phyloP scores from a whole-genome alignment of 2,113 vertebrate species.

The Axis porcinus region DNA sequence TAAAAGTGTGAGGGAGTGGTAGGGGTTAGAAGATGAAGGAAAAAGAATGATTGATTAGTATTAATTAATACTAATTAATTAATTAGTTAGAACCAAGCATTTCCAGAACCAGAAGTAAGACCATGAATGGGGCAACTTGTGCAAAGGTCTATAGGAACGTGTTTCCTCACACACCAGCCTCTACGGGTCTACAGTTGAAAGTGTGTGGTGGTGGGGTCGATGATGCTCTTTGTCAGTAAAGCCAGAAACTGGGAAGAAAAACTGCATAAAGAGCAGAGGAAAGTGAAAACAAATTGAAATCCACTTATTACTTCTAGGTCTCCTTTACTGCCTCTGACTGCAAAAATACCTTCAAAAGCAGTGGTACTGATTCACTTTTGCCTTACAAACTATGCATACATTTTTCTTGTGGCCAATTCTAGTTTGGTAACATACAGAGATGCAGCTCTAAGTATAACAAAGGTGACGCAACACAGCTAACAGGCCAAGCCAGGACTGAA shows the following conservation, averaged over 20 bases:
- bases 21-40: neutral
- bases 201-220: rapidly evolving
- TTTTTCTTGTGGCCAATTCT: neutral
- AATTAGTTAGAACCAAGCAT: neutral
- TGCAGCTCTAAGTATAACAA: neutral
- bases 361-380: neutral
- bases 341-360: neutral
- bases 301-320: neutral
- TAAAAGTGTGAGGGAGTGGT: neutral
- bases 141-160: neutral
- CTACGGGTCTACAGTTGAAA: too few species aligned
- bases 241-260: neutral
- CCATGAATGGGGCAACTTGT: neutral
- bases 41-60: neutral
- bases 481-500: neutral
- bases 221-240: neutral
- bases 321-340: neutral
- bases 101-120: neutral
- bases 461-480: neutral
- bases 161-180: neutral
- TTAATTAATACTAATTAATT: neutral
- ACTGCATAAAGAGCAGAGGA: neutral
- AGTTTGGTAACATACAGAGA: neutral
- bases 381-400: neutral
- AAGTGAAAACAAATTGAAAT: neutral